These are phyloP conservation scores for Numenius arquata DNA, from an alignment of 2,113 vertebrate species.

Conservation along the genomic window DNA sequence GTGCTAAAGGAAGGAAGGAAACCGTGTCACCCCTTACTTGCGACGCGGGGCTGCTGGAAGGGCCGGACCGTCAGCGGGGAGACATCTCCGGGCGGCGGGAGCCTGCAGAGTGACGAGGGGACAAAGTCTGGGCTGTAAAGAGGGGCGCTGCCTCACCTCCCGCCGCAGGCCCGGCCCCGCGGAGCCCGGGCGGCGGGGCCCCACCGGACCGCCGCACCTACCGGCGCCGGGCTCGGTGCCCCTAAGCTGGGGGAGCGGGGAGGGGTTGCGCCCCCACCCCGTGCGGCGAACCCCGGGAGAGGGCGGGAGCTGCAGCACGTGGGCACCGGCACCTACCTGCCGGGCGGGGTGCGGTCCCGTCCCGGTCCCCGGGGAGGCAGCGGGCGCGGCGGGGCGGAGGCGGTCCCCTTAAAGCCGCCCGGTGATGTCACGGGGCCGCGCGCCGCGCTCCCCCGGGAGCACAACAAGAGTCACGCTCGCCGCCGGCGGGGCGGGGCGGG, in stretches of 20 bases:
- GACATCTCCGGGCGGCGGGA: not conserved
- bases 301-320: not conserved
- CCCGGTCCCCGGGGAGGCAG: not conserved
- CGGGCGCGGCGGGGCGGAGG: not conserved
- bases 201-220: not conserved
- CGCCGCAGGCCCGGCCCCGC: not conserved
- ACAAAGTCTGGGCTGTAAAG: constrained; percentile 62
- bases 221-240: not conserved
- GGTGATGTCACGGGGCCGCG: not conserved
- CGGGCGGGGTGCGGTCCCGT: too few species aligned
- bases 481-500: not conserved
- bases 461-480: not conserved
- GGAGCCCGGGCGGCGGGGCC: not conserved
- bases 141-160: not conserved
- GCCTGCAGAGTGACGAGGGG: not conserved
- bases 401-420: not conserved
- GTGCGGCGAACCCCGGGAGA: not conserved
- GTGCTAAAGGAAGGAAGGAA: too few species aligned
- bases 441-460: not conserved
- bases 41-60: not conserved
- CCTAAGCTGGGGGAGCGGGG: not conserved
- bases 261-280: not conserved
- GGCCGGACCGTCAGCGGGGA: not conserved
- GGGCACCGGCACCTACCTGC: not conserved
- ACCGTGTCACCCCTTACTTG: not conserved